Percentiles rank a stretch among this genome's conserved stretches.
Evolutionary conservation across 2,113 vertebrate species (phyloP).

Genomic region (Phalacrocorax aristotelis): DNA sequence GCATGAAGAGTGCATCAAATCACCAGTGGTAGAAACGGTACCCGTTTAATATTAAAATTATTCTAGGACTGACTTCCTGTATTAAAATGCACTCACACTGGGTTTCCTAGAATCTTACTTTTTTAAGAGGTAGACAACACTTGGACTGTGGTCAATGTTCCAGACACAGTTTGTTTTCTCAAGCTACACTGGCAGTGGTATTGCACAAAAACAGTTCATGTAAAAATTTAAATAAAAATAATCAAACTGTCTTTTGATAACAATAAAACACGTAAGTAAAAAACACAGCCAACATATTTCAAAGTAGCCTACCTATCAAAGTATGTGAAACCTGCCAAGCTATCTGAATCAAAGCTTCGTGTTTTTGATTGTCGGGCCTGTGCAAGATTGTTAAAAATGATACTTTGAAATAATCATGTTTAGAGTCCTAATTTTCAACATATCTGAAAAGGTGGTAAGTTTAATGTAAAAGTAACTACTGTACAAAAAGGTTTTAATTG

Average conservation of each 20-base stretch:
- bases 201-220: constrained; percentile 76
- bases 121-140: constrained; percentile 60
- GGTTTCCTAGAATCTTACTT: constrained; percentile 68
- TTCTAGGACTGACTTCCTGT: constrained; percentile 55
- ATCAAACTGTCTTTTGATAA: constrained; percentile 73
- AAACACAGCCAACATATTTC: constrained; percentile 55
- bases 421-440: constrained; percentile 89
- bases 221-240: constrained; percentile 69
- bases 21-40: constrained; percentile 89
- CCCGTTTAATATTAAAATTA: constrained; percentile 81
- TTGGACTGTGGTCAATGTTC: constrained; percentile 69
- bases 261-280: constrained; percentile 65
- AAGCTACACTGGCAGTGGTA: constrained; percentile 68
- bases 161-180: constrained; percentile 67
- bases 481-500: constrained; percentile 78
- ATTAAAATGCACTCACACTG: constrained; percentile 53
- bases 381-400: constrained; percentile 87
- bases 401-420: constrained; percentile 81
- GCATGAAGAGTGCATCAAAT: constrained; percentile 87
- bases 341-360: constrained; percentile 71
- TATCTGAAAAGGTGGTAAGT: constrained; percentile 84
- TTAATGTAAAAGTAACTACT: constrained; percentile 89
- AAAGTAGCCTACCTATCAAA: constrained; percentile 72
- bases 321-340: constrained; percentile 71
- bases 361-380: constrained; percentile 83